Evolutionary conservation across 1,140 invertebrate genomes (phyloP), one percentile per base, ranked within the genome.

Genomic region (Pseudobourletiella spinata): DNA sequence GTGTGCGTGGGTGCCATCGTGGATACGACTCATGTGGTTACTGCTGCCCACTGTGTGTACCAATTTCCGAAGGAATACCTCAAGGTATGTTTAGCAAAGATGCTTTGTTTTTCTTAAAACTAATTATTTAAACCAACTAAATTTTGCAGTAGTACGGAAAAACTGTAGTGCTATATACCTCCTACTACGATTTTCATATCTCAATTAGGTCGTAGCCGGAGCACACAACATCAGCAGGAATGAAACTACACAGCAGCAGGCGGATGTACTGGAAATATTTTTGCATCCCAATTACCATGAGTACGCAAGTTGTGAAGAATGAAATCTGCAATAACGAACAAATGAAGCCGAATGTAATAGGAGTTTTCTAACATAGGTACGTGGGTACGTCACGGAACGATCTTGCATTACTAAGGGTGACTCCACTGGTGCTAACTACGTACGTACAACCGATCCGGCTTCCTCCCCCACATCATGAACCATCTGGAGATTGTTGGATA

Each of bases 1-100:
- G 26, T 29, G 18, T 61, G 59, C 25, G 59, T 50, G 6, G 59
- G 59, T 2, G 35, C 46, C 15, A 52, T 61, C 24, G 4, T 61
- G 4, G 20, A 24, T 18, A 8, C 15, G 25, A 30, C 3, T 11
- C 3, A 51, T 22, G 24, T 61, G 8, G 29, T 61, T 1, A 61
- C 59, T 22, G 59, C 59, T 39, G 48, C 39, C 2, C 59, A 61
- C 25, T 50, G 48, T 39, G 50, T 30, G 11, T 51, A 26, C 2
- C 15, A n/a, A 4, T 29, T 44, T 48, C 20, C 8, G 44, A 18
- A 6, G 18, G 4, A 42, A 11, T 11, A n/a, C 8, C 18, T 22
- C 43, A 29, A 16, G 16, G 18, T 44, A 39, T 30, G 16, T 44
- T 39, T 44, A 15, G 26, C 18, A n/a, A n/a, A n/a, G n/a, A n/a